Evolutionary conservation across 2,113 vertebrate genomes (phyloP), one percentile per base, ranked within the genome.

Genomic region (Nothocercus julius): DNA sequence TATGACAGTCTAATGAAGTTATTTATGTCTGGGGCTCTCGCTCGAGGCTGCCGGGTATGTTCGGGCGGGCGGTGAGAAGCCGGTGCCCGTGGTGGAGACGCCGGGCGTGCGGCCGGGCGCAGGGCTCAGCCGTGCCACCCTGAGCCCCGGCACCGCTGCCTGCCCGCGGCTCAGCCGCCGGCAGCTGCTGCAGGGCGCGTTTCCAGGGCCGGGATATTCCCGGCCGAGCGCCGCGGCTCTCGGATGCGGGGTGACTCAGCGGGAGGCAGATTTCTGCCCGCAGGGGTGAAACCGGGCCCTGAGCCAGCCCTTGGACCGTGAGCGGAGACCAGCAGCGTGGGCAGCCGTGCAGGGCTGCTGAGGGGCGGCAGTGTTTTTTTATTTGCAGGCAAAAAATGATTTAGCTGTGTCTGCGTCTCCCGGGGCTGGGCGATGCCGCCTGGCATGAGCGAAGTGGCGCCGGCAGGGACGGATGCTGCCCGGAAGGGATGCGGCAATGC

Each of bases 1-100:
- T 92, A 89, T 86, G 83, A 90, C 86, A 86, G 81, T 75, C 86
- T 93, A 58, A 90, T 64, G 86, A 86, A 93, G 69, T 92, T 83
- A 90, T 81, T 94, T 92, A 63, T 4, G 4, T 92, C 83, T 63
- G 42, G 40, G 40, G 44, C 42, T 95, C 78, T 76, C 7, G 0
- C 54, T 74, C 66, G 85, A 88, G 80, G 64, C 90, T 75, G 69
- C 36, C 56, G 72, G 86, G 34, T 3, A 0, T 58, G 51, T 34
- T 85, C 38, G n/a, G 76, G 58, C 36, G 47, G 69, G 18, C 13
- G 8, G 49, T 3, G 47, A 38, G 47, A 47, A 34, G 47, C 51
- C 51, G 13, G 25, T 27, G 51, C 25, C 51, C 13, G 25, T 27
- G 44, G 15, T 44, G 44, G 44, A 44, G 85, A n/a, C 67, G 53